Base-by-base conservation (phyloP, 1,140 invertebrate genomes). In the Ladona fulva region DNA sequence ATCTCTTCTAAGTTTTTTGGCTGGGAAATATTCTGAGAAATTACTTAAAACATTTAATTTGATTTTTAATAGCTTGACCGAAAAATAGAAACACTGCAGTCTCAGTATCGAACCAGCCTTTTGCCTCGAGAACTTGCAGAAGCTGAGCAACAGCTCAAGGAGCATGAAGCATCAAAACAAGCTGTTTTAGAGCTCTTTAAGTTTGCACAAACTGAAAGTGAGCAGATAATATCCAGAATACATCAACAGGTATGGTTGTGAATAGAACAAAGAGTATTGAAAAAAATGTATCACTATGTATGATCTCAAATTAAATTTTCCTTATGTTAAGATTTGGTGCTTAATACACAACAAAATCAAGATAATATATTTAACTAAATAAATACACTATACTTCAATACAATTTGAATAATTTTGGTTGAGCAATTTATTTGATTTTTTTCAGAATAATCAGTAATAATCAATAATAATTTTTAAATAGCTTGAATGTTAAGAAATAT, bases 221-320 rank as follows among this genome's bases (percentile, higher is more conserved):
- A 91, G 77, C 87, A 89, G 80, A 86, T 92, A 11, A 88, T 92
- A 0, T 82, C 86, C 29, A 89, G 88, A 82, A 92, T 93, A 74
- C 85, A 87, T 79, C 87, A 89, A 83, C 89, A 90, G 83, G 90
- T 91, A 84, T 84, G 82, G 80, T 42, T 37, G 8, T 37, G 8
- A 37, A 37, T 37, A 37, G 8, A 37, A 37, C 8, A 1, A 5
- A 37, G 29, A 37, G 8, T 37, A 37, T 5, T 1, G 3, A 37
- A 5, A 37, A 37, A 37, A 37, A 37, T 37, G n/a, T 37, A 37
- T 37, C 8, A 1, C 29, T 37, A 8, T 37, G 8, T 1, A 8
- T 37, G 8, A 37, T 37, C 29, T 37, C 3, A 5, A 1, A 37
- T 37, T 8, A 5, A 37, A 37, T 1, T 37, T 5, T 37, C 1